A percentile compares a stretch with the other conserved stretches of the same genome.
phyloP scores from a whole-genome alignment of 2,113 vertebrate genomes.

The Centropristis striata region DNA sequence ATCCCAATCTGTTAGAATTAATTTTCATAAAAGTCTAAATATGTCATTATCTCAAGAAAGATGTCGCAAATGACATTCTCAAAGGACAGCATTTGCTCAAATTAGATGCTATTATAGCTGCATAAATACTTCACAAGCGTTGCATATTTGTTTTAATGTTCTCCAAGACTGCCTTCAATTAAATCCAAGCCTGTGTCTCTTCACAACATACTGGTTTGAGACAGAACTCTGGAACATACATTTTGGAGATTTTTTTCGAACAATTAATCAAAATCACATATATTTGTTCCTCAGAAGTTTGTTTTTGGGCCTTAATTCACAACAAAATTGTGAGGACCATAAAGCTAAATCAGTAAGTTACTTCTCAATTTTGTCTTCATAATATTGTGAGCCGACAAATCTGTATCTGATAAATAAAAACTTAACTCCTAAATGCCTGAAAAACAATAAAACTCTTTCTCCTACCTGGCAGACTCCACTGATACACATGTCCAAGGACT shows the following conservation, averaged over 20 bases:
- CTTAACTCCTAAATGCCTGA: not conserved
- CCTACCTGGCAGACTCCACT: slow-evolving; percentile 95
- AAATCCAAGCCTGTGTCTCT: not conserved
- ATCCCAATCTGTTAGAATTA: not conserved
- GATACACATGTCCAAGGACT: slow-evolving; percentile 98
- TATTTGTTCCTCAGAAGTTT: not conserved
- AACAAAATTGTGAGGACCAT: no score
- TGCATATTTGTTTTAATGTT: not conserved
- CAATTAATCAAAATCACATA: slow-evolving; percentile 5
- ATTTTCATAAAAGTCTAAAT: not conserved
- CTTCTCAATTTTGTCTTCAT: not conserved
- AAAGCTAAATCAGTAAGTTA: not conserved
- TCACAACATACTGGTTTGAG: not conserved
- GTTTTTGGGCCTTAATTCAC: not conserved
- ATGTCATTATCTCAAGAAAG: not conserved
- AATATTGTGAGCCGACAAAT: not conserved
- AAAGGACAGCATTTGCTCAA: not conserved
- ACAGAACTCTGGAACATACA: not conserved
- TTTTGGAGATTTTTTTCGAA: not conserved
- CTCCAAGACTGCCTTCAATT: not conserved
- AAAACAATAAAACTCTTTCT: not conserved
- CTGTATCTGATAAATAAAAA: slow-evolving; percentile 7
- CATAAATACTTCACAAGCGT: not conserved
- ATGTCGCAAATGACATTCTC: not conserved
- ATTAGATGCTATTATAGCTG: not conserved